Evolutionary conservation across 2,113 vertebrate species (phyloP).

Genomic region (Pavo muticus): DNA sequence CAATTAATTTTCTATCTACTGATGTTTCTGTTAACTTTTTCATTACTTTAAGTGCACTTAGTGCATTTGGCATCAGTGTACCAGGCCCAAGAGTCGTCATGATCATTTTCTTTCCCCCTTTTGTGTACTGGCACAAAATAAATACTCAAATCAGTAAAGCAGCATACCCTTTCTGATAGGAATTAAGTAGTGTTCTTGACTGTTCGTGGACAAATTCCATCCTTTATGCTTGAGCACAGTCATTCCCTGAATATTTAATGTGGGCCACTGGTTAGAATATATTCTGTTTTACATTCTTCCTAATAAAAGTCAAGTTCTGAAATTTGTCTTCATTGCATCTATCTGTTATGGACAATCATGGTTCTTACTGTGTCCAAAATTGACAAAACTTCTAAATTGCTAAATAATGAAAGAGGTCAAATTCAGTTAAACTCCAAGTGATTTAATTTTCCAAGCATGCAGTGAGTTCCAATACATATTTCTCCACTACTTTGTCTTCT

Average conservation of each 20-base stretch:
- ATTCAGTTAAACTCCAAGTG: background rate
- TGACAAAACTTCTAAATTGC: background rate
- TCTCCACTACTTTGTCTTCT: background rate
- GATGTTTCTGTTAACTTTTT: constrained; percentile 38
- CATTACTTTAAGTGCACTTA: constrained; percentile 57
- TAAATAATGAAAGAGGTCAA: background rate
- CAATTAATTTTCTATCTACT: constrained; percentile 5
- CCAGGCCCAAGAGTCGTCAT: background rate
- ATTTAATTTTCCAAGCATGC: background rate
- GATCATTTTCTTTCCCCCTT: background rate
- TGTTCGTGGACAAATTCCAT: background rate
- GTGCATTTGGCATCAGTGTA: constrained; percentile 6
- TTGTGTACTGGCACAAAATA: constrained; percentile 5
- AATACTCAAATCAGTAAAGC: background rate
- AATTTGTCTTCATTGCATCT: background rate
- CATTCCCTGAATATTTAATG: background rate
- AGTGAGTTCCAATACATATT: background rate
- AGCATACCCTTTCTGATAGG: background rate
- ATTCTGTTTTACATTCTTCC: fast-evolving
- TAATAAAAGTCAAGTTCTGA: background rate
- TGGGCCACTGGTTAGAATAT: background rate
- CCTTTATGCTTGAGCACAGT: background rate
- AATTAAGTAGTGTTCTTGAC: background rate
- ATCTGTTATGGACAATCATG: background rate
- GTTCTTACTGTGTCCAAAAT: background rate